Conservation (phyloP, 2,113 vertebrate species). For the Castor canadensis region DNA sequence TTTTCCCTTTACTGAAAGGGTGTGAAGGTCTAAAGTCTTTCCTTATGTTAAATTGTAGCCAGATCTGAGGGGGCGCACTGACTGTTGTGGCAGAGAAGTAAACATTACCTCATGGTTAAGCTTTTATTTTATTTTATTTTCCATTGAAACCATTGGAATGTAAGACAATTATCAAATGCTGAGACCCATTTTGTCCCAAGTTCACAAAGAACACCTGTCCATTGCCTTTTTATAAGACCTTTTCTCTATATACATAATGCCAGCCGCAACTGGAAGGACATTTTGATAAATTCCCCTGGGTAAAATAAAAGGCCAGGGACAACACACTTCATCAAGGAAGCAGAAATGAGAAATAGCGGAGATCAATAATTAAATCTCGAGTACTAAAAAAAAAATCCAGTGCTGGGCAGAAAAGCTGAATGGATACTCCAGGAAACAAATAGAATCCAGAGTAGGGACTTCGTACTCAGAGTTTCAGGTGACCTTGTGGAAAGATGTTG, state of each 20-base stretch:
- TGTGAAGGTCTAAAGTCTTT: constrained; percentile 78
- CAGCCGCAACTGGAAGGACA: not conserved
- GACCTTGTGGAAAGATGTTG: not conserved
- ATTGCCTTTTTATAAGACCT: not conserved
- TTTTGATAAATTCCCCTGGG: not conserved
- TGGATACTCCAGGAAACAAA: not conserved
- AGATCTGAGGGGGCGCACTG: constrained; percentile 53
- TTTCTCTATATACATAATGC: constrained; percentile 5
- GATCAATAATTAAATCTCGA: not conserved
- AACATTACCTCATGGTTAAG: constrained; percentile 61
- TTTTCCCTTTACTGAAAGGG: constrained; percentile 62
- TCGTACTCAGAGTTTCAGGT: not conserved
- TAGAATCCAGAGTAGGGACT: not conserved
- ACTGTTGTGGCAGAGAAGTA: constrained; percentile 53
- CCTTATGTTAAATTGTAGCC: constrained; percentile 79
- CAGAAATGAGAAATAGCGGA: not conserved
- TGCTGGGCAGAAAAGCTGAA: not conserved
- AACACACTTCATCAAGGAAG: constrained; percentile 6
- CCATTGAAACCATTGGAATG: constrained; percentile 50
- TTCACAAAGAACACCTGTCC: constrained; percentile 45
- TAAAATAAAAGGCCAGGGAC: not conserved
- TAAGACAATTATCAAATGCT: constrained; percentile 46
- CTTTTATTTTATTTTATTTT: constrained; percentile 67
- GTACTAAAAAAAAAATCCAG: not conserved
- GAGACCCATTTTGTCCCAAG: constrained; percentile 36